A percentile compares a stretch with the other conserved stretches of the same genome.
phyloP scores from a whole-genome alignment of 1,140 invertebrate species.

The Drosophila murphyi region DNA sequence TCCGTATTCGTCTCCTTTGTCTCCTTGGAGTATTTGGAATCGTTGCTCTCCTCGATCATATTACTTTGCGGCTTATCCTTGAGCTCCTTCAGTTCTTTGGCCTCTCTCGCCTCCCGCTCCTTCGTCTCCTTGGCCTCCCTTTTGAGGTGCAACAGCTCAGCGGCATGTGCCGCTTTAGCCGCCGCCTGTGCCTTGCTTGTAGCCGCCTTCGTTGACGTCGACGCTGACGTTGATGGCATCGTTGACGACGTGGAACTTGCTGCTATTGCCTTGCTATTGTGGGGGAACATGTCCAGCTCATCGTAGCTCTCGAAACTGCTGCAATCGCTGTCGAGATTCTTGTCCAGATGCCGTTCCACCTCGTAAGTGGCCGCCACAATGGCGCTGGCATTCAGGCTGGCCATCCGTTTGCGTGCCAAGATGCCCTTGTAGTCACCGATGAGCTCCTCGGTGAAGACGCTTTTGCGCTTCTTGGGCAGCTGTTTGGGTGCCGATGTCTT shows the following conservation, averaged over 20 bases:
- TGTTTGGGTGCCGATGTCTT: slow-evolving; percentile 65
- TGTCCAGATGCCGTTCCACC: slow-evolving; percentile 86
- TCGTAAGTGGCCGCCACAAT: slow-evolving; percentile 96
- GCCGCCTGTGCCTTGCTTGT: neutral
- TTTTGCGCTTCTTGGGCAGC: slow-evolving; percentile 84
- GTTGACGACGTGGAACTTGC: neutral
- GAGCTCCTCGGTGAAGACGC: slow-evolving; percentile 90
- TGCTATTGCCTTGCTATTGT: neutral
- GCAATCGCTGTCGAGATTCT: slow-evolving; percentile 77
- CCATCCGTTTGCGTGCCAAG: slow-evolving; percentile 95
- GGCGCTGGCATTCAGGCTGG: slow-evolving; percentile 95
- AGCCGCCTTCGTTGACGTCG: neutral
- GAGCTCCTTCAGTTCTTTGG: slow-evolving; percentile 44
- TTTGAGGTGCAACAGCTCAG: slow-evolving; percentile 54
- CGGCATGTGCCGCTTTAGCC: slow-evolving; percentile 6
- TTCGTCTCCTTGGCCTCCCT: slow-evolving; percentile 55
- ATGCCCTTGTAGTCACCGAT: slow-evolving; percentile 91
- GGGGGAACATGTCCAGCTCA: slow-evolving; percentile 47
- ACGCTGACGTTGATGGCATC: neutral
- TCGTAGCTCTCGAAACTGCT: slow-evolving; percentile 85
- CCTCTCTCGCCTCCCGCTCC: slow-evolving; percentile 35
- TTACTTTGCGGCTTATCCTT: slow-evolving; percentile 84
- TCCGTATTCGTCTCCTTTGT: slow-evolving; percentile 86
- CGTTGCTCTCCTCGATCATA: slow-evolving; percentile 79
- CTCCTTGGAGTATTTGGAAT: slow-evolving; percentile 86